phyloP scores from a whole-genome alignment of 2,797 vertebrate species.

The Ataeniobius toweri region DNA sequence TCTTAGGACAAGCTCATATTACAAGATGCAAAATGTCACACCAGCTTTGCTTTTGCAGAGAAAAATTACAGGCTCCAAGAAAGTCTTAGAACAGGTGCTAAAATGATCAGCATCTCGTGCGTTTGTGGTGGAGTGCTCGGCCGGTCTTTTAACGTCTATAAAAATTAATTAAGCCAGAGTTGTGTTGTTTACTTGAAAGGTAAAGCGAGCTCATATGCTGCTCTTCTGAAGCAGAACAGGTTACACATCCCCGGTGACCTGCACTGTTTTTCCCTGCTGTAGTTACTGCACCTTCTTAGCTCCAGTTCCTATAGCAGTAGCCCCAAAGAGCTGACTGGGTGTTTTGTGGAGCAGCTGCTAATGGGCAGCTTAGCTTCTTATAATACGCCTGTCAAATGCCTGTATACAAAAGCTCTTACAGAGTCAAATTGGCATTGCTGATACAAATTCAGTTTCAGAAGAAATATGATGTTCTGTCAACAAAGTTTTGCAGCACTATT shows the following conservation, averaged over 20 bases:
- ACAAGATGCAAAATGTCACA: constrained; percentile 77
- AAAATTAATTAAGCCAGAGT: constrained; percentile 29
- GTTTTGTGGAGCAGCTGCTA: constrained; percentile 58
- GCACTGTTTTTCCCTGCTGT: constrained; percentile 45
- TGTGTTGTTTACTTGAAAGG: constrained; percentile 46
- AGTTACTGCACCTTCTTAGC: constrained; percentile 59
- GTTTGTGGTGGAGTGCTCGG: constrained; percentile 9
- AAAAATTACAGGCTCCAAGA: constrained; percentile 40
- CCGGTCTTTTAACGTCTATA: constrained; percentile 3
- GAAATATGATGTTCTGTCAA: constrained; percentile 49
- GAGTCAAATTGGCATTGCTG: constrained; percentile 42
- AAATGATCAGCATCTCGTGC: background rate
- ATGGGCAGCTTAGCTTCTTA: constrained; percentile 52
- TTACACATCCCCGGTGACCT: constrained; percentile 48
- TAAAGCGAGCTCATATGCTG: constrained; percentile 27
- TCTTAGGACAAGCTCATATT: constrained; percentile 69
- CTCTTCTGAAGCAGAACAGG: constrained; percentile 29
- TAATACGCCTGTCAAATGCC: constrained; percentile 49
- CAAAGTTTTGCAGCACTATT: constrained; percentile 21
- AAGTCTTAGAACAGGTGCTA: constrained; percentile 34
- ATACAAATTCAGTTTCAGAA: constrained; percentile 33
- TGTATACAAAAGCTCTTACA: constrained; percentile 47
- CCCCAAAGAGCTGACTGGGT: constrained; percentile 52
- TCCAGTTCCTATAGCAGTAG: constrained; percentile 58
- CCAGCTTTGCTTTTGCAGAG: constrained; percentile 58